Evolutionary conservation across 2,113 vertebrate genomes (phyloP), one percentile per base, ranked within the genome.

Genomic region (Cyanoderma ruficeps): DNA sequence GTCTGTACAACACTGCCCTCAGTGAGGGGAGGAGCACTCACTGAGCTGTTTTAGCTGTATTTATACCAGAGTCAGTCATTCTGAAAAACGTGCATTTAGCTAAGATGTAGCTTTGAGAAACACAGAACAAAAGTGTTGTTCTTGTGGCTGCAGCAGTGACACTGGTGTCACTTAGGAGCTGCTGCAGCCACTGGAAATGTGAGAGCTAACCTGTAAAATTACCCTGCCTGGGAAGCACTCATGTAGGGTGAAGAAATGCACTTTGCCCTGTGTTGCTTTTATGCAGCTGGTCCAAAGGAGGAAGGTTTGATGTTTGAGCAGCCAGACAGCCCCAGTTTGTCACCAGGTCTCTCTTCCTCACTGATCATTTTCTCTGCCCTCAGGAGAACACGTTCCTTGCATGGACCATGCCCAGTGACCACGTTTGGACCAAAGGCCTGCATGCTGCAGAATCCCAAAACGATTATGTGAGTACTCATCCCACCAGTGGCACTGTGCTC

Each of bases 371-470:
- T 3, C 19, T 52, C 0, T 87, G 1, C 76, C 1, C 47, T 6
- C 74, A 99, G 99, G 98, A 98, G 99, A 95, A 99, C 98, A 0
- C 98, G 99, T 88, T 99, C 99, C 27, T 98, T 99, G 87, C 99
- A 99, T 27, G 99, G 99, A 98, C 99, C 99, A 41, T 99, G 98
- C 98, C 99, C 99, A 13, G 99, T 99, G 96, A 99, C 99, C 81
- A 99, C 99, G 0, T 99, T 99, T 64, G 99, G 99, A 97, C 99
- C 99, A 88, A 99, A 99, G 98, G 99, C 99, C 90, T 99, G 99
- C 52, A 99, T 99, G 98, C 98, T 99, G 83, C 99, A 99, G 96
- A 99, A 99, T 83, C 99, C 99, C 8, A 98, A 99, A 83, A 98
- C 98, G 15, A 98, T 99, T 83, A 99, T 99, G 99, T 99, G 95